phyloP scores from a whole-genome alignment of 2,888 invertebrate genomes.

The Trachelus iudaicus region DNA sequence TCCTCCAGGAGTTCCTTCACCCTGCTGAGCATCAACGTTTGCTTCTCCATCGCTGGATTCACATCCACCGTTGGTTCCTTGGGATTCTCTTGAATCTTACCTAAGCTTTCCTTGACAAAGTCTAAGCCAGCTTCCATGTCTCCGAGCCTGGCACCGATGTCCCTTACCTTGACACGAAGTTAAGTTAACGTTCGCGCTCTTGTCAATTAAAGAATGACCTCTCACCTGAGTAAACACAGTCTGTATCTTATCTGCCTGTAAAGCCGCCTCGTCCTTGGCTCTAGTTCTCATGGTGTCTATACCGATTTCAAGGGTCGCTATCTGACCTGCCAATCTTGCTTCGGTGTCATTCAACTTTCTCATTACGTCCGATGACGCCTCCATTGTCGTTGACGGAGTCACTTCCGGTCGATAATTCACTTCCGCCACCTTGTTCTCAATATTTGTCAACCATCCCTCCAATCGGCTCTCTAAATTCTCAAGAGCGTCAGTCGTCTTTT shows the following conservation, averaged over 20 bases:
- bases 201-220: background rate
- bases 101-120: slow-evolving; percentile 34
- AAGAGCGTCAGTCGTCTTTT: slow-evolving; percentile 73
- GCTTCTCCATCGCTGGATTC: slow-evolving; percentile 40
- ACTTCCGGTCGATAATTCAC: slow-evolving; percentile 46
- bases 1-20: slow-evolving; percentile 50
- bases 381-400: slow-evolving; percentile 23
- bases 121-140: slow-evolving; percentile 43
- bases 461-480: slow-evolving; percentile 67
- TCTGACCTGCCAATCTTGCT: slow-evolving; percentile 35
- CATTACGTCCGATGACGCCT: slow-evolving; percentile 37
- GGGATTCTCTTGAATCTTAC: slow-evolving; percentile 25
- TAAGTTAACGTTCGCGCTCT: background rate
- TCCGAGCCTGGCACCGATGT: slow-evolving; percentile 38
- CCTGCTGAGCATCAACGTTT: slow-evolving; percentile 40
- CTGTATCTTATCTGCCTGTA: slow-evolving; percentile 32
- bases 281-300: slow-evolving; percentile 34
- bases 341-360: slow-evolving; percentile 46
- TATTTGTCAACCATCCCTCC: slow-evolving; percentile 63
- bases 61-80: slow-evolving; percentile 26
- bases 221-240: slow-evolving; percentile 32
- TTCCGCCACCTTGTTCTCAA: slow-evolving; percentile 65
- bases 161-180: slow-evolving; percentile 41
- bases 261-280: slow-evolving; percentile 31
- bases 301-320: slow-evolving; percentile 41